These are phyloP conservation scores for Leptinotarsa tumamoca DNA, from an alignment of 2,888 invertebrate species.

Conservation along the genomic window DNA sequence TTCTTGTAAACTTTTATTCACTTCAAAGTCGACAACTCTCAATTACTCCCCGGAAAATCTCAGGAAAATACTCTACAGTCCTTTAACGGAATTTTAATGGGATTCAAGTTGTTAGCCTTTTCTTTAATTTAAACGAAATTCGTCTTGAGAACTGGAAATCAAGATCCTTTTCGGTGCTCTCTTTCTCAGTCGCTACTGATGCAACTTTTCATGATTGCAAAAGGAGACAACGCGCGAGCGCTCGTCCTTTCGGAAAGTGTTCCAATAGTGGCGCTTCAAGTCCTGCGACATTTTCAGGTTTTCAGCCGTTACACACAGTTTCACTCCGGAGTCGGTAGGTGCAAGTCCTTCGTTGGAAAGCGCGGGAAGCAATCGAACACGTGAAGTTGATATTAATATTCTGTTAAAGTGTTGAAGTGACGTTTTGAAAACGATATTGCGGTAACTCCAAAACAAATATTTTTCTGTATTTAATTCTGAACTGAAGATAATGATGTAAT, in stretches of 20 bases:
- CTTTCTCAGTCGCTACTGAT: not conserved
- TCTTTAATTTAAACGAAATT: not conserved
- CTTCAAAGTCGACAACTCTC: too few species aligned
- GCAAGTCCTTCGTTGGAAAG: not conserved
- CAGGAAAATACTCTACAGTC: not conserved
- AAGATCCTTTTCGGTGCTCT: not conserved
- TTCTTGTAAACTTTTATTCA: too few species aligned
- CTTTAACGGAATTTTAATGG: not conserved
- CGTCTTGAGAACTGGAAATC: not conserved
- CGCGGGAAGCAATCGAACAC: not conserved
- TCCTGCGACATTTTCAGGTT: conserved; percentile 19
- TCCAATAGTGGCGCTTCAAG: conserved; percentile 4
- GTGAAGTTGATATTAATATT: not conserved
- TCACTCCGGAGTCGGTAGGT: not conserved
- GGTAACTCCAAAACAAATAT: too few species aligned
- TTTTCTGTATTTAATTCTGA: too few species aligned
- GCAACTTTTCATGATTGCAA: not conserved
- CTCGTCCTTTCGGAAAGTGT: conserved; percentile 8
- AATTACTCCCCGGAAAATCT: not conserved
- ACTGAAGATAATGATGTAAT: too few species aligned
- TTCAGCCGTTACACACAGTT: conserved; percentile 17
- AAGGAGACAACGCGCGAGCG: conserved; percentile 1
- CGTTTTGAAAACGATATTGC: not conserved
- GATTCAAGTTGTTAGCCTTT: not conserved
- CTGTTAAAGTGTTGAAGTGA: not conserved